Evolutionary conservation across 1,140 invertebrate genomes (phyloP).

Genomic region (Papilio aristodemus): DNA sequence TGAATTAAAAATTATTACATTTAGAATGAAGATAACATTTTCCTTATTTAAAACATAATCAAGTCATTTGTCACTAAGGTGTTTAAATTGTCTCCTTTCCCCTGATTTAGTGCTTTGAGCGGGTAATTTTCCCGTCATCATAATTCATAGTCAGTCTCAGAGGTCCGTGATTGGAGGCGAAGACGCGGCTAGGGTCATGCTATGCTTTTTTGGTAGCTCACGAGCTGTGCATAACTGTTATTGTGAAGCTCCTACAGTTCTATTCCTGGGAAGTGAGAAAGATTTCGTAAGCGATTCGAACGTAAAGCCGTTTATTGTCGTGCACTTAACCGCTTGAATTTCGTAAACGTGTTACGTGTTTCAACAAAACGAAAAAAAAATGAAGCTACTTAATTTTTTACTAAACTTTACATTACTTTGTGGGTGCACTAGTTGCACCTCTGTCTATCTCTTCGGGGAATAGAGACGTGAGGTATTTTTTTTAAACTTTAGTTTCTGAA

Average conservation of each 20-base stretch:
- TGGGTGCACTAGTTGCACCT: too few species aligned
- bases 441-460: too few species aligned
- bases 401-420: too few species aligned
- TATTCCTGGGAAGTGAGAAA: constrained; percentile 51
- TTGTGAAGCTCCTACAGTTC: constrained; percentile 52
- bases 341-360: constrained; percentile 2
- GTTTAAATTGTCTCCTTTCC: neutral
- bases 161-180: constrained; percentile 56
- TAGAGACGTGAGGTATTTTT: too few species aligned
- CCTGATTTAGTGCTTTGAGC: constrained; percentile 14
- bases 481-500: too few species aligned
- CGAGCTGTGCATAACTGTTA: constrained; percentile 66
- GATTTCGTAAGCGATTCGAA: constrained; percentile 43
- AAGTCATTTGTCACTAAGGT: neutral
- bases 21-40: neutral
- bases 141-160: constrained; percentile 27
- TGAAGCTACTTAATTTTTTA: too few species aligned
- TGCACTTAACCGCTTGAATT: constrained; percentile 15
- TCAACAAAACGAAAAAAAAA: too few species aligned
- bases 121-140: constrained; percentile 31
- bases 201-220: constrained; percentile 65
- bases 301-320: constrained; percentile 29
- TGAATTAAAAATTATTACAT: too few species aligned
- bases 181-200: constrained; percentile 54
- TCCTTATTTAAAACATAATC: neutral